phyloP scores from a whole-genome alignment of 1,140 invertebrate genomes.

The Telenomus remus region DNA sequence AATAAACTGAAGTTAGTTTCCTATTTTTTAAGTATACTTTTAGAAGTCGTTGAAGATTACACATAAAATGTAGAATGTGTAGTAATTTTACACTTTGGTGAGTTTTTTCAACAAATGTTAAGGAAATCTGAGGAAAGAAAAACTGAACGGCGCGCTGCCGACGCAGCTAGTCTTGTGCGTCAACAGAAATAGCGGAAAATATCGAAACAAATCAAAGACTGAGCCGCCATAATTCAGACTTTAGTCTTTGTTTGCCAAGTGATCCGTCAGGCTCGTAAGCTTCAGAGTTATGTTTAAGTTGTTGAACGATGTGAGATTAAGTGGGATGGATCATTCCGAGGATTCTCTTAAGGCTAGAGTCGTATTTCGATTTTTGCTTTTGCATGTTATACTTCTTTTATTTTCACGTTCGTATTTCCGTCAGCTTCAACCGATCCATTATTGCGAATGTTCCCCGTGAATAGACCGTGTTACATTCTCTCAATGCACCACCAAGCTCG shows the following conservation, averaged over 20 bases:
- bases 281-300: constrained; percentile 75
- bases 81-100: neutral
- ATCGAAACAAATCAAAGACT: constrained; percentile 75
- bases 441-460: neutral
- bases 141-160: constrained; percentile 56
- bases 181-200: constrained; percentile 70
- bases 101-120: constrained; percentile 22
- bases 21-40: too few species aligned
- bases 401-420: constrained; percentile 51
- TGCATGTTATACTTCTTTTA: constrained; percentile 7
- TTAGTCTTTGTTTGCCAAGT: constrained; percentile 70
- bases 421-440: constrained; percentile 43
- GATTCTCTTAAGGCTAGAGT: constrained; percentile 61
- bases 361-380: constrained; percentile 38
- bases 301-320: constrained; percentile 70
- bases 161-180: constrained; percentile 43
- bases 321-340: constrained; percentile 67
- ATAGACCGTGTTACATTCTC: too few species aligned
- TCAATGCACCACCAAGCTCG: too few species aligned
- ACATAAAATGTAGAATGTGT: too few species aligned
- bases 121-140: constrained; percentile 41
- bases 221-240: constrained; percentile 73
- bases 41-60: too few species aligned
- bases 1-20: too few species aligned
- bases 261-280: constrained; percentile 72